Evolutionary conservation across 2,113 vertebrate genomes (phyloP).

Genomic region (Syngnathus typhle): DNA sequence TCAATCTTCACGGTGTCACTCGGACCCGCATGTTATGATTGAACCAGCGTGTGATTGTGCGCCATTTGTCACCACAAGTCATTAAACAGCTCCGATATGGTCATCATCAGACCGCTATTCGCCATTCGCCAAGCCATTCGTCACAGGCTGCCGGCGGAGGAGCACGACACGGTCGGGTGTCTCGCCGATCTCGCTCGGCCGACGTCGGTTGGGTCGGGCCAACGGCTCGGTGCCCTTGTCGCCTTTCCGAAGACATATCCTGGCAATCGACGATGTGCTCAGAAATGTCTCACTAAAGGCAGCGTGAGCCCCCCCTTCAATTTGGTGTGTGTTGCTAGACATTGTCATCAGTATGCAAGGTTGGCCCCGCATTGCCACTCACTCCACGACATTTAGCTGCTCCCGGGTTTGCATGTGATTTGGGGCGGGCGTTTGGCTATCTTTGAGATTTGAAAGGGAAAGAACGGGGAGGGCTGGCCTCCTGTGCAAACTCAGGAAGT

Average conservation of each 20-base stretch:
- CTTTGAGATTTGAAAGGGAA: conserved; percentile 16
- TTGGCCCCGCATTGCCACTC: conserved; percentile 34
- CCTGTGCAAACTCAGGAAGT: conserved; percentile 31
- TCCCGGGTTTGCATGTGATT: conserved; percentile 9
- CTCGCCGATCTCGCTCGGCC: conserved; percentile 16
- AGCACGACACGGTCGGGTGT: conserved; percentile 25
- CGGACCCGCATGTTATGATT: conserved; percentile 58
- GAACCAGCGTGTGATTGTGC: conserved; percentile 46
- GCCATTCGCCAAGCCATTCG: conserved; percentile 50
- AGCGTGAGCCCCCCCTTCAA: not conserved
- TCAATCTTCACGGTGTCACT: conserved; percentile 63
- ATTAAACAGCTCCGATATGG: conserved; percentile 58
- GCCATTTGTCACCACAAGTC: conserved; percentile 60
- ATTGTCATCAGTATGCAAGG: conserved; percentile 53
- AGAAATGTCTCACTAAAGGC: conserved; percentile 4
- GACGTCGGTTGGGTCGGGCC: conserved; percentile 12
- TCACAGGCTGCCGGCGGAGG: conserved; percentile 30
- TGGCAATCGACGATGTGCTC: too few relatives aligned
- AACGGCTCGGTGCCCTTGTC: conserved; percentile 16
- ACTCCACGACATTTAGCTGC: conserved; percentile 21
- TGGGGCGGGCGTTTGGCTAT: too few relatives aligned
- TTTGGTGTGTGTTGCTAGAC: not conserved
- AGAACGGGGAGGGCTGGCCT: conserved; percentile 17
- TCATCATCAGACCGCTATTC: conserved; percentile 60
- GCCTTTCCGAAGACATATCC: conserved; percentile 11